These are phyloP conservation scores for Thymallus thymallus DNA, from an alignment of 2,113 vertebrate genomes.

Conservation along the genomic window DNA sequence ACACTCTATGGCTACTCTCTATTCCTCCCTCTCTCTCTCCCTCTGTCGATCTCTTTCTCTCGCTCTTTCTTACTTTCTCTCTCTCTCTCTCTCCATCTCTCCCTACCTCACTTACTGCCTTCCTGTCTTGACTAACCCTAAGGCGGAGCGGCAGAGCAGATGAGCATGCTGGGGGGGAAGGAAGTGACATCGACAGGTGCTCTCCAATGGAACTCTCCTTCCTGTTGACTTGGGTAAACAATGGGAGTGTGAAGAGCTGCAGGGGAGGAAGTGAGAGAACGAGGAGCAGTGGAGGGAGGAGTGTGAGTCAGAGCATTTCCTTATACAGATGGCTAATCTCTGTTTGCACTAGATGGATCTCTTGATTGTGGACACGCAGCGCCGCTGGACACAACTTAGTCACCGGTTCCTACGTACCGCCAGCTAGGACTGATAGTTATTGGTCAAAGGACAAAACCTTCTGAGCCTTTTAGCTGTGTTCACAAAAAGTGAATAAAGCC, in stretches of 20 bases:
- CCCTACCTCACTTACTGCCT: constrained; percentile 26
- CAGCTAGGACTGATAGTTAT: constrained; percentile 5
- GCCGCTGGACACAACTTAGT: constrained; percentile 28
- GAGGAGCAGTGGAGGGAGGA: not conserved
- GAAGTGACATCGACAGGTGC: constrained; percentile 77
- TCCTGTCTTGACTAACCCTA: constrained; percentile 38
- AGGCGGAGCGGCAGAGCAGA: constrained; percentile 45
- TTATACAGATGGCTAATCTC: constrained; percentile 28
- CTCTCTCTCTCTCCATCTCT: not conserved
- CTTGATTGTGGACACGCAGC: constrained; percentile 33
- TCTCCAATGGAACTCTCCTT: constrained; percentile 52
- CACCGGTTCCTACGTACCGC: not conserved
- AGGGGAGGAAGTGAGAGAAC: constrained; percentile 5
- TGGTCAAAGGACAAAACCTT: not conserved
- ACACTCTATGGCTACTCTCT: not conserved
- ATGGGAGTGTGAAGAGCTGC: constrained; percentile 20
- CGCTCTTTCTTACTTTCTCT: not conserved
- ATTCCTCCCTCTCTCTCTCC: not conserved
- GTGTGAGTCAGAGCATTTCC: constrained; percentile 56
- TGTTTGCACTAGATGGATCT: constrained; percentile 9
- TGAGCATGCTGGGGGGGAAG: constrained; percentile 60
- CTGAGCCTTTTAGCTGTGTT: not conserved
- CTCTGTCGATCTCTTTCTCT: not conserved
- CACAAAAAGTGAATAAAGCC: constrained; percentile 13
- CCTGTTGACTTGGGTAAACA: constrained; percentile 75